These are phyloP conservation scores for Habropoda laboriosa DNA, from an alignment of 1,140 invertebrate species.

Conservation along the genomic window DNA sequence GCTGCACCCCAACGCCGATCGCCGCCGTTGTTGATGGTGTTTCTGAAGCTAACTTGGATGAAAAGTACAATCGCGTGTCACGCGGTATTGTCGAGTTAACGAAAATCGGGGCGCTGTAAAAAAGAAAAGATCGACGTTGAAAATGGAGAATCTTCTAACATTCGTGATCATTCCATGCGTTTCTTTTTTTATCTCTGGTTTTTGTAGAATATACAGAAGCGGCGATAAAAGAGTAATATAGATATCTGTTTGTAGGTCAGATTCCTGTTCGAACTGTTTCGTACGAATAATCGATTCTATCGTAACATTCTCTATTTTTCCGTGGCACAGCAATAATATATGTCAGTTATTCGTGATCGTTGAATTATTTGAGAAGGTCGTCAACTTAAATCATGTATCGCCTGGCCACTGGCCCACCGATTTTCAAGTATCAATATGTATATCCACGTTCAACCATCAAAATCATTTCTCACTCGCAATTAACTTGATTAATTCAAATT, in stretches of 20 bases:
- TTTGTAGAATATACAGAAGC: background rate
- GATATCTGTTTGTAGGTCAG: constrained; percentile 25
- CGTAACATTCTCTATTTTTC: constrained; percentile 56
- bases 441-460: background rate
- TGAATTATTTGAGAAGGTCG: constrained; percentile 58
- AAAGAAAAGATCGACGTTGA: too few species aligned
- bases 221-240: background rate
- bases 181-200: too few species aligned
- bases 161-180: too few species aligned
- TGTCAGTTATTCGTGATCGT: constrained; percentile 48
- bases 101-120: constrained; percentile 20
- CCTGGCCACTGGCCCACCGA: background rate
- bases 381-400: constrained; percentile 22
- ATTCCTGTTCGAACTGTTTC: constrained; percentile 30
- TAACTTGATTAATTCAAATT: background rate
- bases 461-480: background rate
- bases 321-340: constrained; percentile 52
- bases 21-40: constrained; percentile 60
- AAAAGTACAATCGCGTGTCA: constrained; percentile 10
- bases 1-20: constrained; percentile 55
- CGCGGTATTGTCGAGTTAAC: constrained; percentile 20
- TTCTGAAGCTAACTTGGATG: constrained; percentile 4
- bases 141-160: too few species aligned
- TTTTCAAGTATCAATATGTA: background rate
- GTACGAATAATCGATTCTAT: constrained; percentile 55